These are phyloP conservation scores for Tigriopus californicus DNA, from an alignment of 2,888 invertebrate genomes.

Conservation along the genomic window DNA sequence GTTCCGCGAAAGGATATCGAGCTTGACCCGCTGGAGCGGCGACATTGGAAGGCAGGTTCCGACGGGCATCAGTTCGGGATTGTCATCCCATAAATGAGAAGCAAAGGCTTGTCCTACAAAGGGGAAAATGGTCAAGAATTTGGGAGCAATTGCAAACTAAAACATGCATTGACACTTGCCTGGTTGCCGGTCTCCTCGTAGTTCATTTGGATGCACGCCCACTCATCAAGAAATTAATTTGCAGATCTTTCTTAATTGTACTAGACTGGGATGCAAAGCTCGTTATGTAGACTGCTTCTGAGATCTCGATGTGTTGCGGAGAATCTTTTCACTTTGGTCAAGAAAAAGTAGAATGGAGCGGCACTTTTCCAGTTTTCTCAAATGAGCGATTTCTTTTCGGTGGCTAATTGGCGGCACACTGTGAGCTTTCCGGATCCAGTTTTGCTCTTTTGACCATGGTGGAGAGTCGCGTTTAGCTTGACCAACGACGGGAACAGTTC, in stretches of 20 bases:
- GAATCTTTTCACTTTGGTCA: constrained; percentile 46
- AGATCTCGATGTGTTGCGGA: constrained; percentile 42
- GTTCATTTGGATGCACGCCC: constrained; percentile 69
- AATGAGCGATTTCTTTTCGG: background rate
- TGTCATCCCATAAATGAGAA: constrained; percentile 58
- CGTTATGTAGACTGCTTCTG: constrained; percentile 28
- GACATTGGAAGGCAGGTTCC: constrained; percentile 36
- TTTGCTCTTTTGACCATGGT: background rate
- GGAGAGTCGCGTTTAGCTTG: background rate
- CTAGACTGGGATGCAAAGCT: constrained; percentile 62
- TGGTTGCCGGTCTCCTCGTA: constrained; percentile 52
- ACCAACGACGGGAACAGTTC: background rate
- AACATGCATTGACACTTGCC: background rate
- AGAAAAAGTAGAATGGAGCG: constrained; percentile 54
- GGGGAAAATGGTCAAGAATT: background rate
- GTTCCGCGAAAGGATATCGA: constrained; percentile 60
- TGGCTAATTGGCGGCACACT: background rate
- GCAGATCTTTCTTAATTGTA: constrained; percentile 46
- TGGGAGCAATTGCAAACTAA: background rate
- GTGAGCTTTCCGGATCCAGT: background rate
- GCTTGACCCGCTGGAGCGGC: constrained; percentile 44
- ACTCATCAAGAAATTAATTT: constrained; percentile 81
- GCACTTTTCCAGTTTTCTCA: constrained; percentile 40
- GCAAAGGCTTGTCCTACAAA: constrained; percentile 31
- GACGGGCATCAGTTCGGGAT: constrained; percentile 34